Evolutionary conservation across 1,140 invertebrate species (phyloP), one percentile per base, ranked within the genome.

Genomic region (Aphelinus atriplicis): DNA sequence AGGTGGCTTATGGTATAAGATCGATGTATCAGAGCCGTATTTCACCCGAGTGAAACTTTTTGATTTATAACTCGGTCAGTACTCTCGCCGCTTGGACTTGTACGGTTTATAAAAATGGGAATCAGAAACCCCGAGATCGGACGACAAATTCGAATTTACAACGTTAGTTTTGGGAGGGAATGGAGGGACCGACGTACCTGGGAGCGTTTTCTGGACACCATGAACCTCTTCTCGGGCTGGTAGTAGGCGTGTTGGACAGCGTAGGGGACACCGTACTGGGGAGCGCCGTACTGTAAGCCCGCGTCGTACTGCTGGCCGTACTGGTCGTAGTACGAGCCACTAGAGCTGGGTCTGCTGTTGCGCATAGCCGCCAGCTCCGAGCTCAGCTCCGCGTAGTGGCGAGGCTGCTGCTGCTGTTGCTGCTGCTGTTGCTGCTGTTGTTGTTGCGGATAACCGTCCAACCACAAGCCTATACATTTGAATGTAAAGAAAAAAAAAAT

Each of bases 181-280:
- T 53, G 4, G 51, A 6, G 4, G 51, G 4, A 53, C 51, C 51
- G 51, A 53, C 26, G 47, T 50, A 85, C 84, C 81, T 82, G 82
- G 3, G 83, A 79, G 9, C 84, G 80, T 71, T 85, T 86, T 51
- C 80, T 83, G 5, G 82, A 62, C 4, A 85, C 76, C 75, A 85
- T 81, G 58, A 82, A 87, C 76, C 84, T 82, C 58, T 85, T 85
- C 56, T 86, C 84, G 0, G 79, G 82, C 3, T 76, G 79, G 58
- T 84, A 84, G 56, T 84, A 84, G n/a, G 71, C 62, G 46, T 77
- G 77, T 42, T 81, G 80, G 43, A 26, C 60, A 5, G 81, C 77
- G 71, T 84, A 84, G 48, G 82, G 66, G 6, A 81, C 55, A 2
- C 79, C 80, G 42, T 83, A 84, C 9, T 82, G 80, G 6, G 82